phyloP scores from a whole-genome alignment of 2,113 vertebrate species.

The Tragelaphus buxtoni region DNA sequence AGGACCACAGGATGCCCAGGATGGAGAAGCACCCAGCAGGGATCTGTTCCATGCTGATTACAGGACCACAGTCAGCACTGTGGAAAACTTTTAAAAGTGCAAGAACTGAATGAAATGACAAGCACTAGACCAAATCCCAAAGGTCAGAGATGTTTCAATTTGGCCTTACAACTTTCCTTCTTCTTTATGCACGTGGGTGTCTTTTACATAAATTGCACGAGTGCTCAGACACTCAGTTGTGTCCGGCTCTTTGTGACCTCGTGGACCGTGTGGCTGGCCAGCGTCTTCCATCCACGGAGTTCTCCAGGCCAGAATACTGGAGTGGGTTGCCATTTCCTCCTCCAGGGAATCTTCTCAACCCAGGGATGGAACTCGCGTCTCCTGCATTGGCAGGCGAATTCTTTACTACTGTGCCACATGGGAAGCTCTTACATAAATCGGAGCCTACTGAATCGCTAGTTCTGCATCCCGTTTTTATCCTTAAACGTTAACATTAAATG shows the following conservation, averaged over 20 bases:
- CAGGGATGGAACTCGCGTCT: not conserved
- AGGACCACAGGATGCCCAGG: not conserved
- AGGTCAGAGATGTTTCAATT: not conserved
- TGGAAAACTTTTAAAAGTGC: not conserved
- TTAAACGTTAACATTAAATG: not conserved
- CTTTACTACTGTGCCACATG: not conserved
- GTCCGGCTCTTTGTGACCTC: not conserved
- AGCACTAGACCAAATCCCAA: not conserved
- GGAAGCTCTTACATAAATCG: not conserved
- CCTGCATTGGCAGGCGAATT: not conserved
- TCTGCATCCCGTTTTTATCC: not conserved
- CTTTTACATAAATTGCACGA: fast-evolving
- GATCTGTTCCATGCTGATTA: not conserved
- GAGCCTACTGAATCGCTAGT: not conserved
- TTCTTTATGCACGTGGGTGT: not conserved
- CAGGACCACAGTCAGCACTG: not conserved
- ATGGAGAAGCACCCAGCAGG: not conserved
- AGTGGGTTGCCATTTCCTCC: not conserved
- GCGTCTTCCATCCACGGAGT: not conserved
- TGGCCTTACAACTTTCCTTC: not conserved
- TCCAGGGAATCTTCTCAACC: not conserved
- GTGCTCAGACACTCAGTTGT: not conserved
- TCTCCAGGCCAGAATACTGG: not conserved
- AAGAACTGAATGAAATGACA: not conserved
- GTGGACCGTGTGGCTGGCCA: not conserved